Evolutionary conservation across 2,113 vertebrate species (phyloP), one percentile per base, ranked within the genome.

Genomic region (Clarias magur): DNA sequence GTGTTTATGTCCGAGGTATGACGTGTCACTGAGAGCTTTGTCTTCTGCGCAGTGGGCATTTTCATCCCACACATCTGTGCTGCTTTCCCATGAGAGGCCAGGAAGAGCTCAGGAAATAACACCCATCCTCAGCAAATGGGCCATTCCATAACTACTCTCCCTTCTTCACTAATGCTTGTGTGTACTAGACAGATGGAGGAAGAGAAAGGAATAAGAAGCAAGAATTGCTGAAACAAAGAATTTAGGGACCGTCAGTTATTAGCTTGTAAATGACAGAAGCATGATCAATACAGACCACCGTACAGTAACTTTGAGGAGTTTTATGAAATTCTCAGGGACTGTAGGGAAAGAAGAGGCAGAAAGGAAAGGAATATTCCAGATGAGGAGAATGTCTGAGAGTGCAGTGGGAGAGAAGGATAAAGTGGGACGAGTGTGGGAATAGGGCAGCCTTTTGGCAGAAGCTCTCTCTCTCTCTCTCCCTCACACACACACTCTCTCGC

Each of bases 371-470:
- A 56, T 17, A 82, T 76, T 76, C 48, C 42, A 82, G 59, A 84
- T 67, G 53, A 89, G 73, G 10, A 38, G 80, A 27, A 3, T n/a
- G 73, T 89, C 72, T 87, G 72, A 21, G 63, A 70, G 76, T 90
- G 82, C 65, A 56, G 6, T 56, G 19, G 57, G 59, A 73, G 68
- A 83, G 30, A 70, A 23, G 23, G 78, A 76, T 57, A 34, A 75
- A 80, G 87, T 80, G 86, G 93, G 91, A 83, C 85, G 92, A 93
- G 93, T 94, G 94, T 95, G 95, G 94, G 95, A 95, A 95, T 93
- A 92, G 92, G 91, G 92, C 92, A 93, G 93, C 87, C 90, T 93
- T 94, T 94, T 93, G 92, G 91, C 92, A 88, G 70, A 89, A 84
- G 80, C 8, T 86, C 25, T 42, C 86, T 34, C 62, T 73, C 82